phyloP scores from a whole-genome alignment of 2,888 invertebrate genomes.

The Drosophila ustulata region DNA sequence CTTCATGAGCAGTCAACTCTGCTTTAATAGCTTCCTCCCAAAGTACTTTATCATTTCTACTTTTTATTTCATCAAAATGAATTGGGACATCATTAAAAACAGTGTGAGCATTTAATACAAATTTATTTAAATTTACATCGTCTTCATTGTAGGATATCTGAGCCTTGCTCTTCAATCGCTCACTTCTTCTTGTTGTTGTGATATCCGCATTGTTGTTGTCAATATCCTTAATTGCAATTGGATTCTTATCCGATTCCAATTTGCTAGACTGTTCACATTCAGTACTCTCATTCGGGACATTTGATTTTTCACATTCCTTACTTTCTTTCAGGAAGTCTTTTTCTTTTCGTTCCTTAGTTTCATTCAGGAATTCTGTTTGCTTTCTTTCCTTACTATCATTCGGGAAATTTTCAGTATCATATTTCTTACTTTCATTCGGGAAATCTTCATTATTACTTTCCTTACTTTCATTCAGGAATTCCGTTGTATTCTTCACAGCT shows the following conservation, averaged over 20 bases:
- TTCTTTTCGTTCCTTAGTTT: no score
- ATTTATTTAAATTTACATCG: background rate
- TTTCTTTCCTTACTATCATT: no score
- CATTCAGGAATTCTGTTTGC: no score
- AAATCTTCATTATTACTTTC: no score
- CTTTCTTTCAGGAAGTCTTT: constrained; percentile 8
- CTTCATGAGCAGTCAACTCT: background rate
- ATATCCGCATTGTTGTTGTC: background rate
- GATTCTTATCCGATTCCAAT: no score
- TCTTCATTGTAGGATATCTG: constrained; percentile 2
- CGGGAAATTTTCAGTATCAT: no score
- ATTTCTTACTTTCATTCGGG: no score
- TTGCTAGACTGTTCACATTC: background rate
- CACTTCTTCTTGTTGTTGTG: background rate
- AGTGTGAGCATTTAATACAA: background rate
- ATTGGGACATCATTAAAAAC: background rate
- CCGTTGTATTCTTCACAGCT: no score
- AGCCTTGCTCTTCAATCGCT: background rate
- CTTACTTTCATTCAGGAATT: no score
- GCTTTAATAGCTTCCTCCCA: constrained; percentile 1
- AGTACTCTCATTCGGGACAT: background rate
- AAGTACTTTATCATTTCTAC: background rate
- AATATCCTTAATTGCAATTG: no score
- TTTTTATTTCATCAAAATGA: background rate
- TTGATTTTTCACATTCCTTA: background rate